Base-by-base conservation (phyloP, 2,888 invertebrate species). In the Calephelis perditalis region DNA sequence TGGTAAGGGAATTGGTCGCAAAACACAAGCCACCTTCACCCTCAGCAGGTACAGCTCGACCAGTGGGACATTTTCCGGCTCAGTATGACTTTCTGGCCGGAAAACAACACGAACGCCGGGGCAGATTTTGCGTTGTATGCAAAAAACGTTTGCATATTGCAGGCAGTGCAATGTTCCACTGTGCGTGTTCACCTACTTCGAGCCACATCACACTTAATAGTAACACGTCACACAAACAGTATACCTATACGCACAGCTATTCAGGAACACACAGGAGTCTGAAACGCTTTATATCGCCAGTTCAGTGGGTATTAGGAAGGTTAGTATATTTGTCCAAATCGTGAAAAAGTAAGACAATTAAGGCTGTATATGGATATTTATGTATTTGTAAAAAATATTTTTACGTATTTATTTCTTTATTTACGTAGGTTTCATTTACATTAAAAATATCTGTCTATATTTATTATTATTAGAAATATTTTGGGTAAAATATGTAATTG, bases 151-250 rank as follows among this genome's bases (percentile, higher is more conserved):
- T 12, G 44, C 62, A 44, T 62, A 63, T 58, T 65, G 65, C 59
- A 61, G 26, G 56, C 43, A 15, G 54, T 66, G 64, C 61, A 59
- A 66, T 37, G 61, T 63, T 6, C 56, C 64, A 12, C 37, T 66
- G 64, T 66, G 66, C 59, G 58, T 62, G 10, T 65, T 62, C 52
- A 62, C 63, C 43, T 65, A 63, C 57, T 63, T 62, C 57, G 63
- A 56, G 54, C 58, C 59, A 61, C 56, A 62, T 52, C 65, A 65
- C 58, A 35, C 55, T 6, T 55, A 35, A 55, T 44, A 52, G 56
- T 47, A 58, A 58, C 58, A 58, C 47, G 11, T 35, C 47, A 58
- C 58, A 58, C 58, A 57, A 57, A 57, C 45, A 46, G 44, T 57
- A 55, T 55, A 55, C 57, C 12, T 15, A 57, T 59, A 55, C 46